Evolutionary conservation across 2,113 vertebrate species (phyloP).

Genomic region (Hyperoodon ampullatus): DNA sequence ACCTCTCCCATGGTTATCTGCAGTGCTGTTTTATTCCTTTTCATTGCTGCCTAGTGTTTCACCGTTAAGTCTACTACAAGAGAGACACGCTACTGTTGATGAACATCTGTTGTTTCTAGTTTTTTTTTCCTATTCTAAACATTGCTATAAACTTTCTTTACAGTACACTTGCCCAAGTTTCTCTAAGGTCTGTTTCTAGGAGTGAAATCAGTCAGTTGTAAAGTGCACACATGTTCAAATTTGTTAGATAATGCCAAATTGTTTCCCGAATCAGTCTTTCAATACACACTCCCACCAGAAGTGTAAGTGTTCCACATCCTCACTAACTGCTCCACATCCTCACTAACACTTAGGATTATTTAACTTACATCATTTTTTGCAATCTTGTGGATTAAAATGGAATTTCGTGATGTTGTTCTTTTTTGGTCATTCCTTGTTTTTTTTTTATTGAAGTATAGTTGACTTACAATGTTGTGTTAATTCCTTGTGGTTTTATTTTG

Average conservation of each 20-base stretch:
- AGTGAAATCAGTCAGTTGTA: slow-evolving; percentile 25
- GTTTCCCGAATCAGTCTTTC: not conserved
- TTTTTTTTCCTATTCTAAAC: not conserved
- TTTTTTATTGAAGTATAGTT: not conserved
- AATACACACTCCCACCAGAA: not conserved
- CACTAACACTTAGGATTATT: not conserved
- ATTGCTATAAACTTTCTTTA: not conserved
- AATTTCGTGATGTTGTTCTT: not conserved
- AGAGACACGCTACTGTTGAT: not conserved
- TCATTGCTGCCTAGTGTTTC: not conserved
- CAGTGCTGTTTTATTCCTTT: not conserved
- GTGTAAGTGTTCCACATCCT: not conserved
- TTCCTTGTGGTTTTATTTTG: slow-evolving; percentile 26
- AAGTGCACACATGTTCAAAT: not conserved
- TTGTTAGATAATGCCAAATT: slow-evolving; percentile 5
- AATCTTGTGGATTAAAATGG: slow-evolving; percentile 27
- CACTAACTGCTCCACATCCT: not conserved
- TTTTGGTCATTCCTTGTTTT: not conserved
- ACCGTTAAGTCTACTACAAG: not conserved
- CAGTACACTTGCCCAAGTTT: not conserved
- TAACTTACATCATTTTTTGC: slow-evolving; percentile 3
- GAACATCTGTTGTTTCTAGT: not conserved
- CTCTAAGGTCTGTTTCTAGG: slow-evolving; percentile 34
- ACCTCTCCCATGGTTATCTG: not conserved
- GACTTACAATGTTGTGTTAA: not conserved